A percentile compares a stretch with the other conserved stretches of the same genome.
Conservation (phyloP, 2,888 invertebrate genomes). For the Harmothoe impar region DNA sequence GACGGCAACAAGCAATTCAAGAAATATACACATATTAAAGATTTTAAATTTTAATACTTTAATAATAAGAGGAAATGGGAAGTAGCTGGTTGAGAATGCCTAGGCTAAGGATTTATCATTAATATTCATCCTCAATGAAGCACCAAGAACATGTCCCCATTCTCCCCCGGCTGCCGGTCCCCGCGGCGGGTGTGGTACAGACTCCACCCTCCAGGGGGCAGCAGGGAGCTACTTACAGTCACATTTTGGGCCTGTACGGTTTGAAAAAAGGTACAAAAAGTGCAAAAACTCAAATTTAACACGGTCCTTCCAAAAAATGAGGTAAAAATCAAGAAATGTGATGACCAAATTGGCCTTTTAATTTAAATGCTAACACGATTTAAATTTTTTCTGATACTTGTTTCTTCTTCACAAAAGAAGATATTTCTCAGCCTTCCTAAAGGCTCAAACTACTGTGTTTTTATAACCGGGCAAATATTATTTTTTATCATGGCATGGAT, state of each 20-base stretch:
- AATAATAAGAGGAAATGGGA: slow-evolving; percentile 10
- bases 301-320: not conserved
- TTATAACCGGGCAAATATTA: too few relatives aligned
- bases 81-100: not conserved
- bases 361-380: too few relatives aligned
- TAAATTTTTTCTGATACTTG: too few relatives aligned
- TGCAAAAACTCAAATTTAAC: slow-evolving; percentile 15
- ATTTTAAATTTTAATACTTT: not conserved
- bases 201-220: not conserved
- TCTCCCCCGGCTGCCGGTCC: not conserved
- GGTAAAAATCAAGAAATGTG: too few relatives aligned
- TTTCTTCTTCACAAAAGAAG: too few relatives aligned
- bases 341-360: too few relatives aligned
- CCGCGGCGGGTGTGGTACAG: not conserved
- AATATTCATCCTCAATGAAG: not conserved
- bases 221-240: not conserved
- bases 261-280: not conserved
- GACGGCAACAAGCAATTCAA: not conserved
- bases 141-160: slow-evolving; percentile 22
- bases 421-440: too few relatives aligned
- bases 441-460: too few relatives aligned
- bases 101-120: slow-evolving; percentile 16
- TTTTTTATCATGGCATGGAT: too few relatives aligned
- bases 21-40: not conserved
- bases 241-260: slow-evolving; percentile 11